Evolutionary conservation across 2,797 vertebrate genomes (phyloP).

Genomic region (Gymnocypris eckloni): DNA sequence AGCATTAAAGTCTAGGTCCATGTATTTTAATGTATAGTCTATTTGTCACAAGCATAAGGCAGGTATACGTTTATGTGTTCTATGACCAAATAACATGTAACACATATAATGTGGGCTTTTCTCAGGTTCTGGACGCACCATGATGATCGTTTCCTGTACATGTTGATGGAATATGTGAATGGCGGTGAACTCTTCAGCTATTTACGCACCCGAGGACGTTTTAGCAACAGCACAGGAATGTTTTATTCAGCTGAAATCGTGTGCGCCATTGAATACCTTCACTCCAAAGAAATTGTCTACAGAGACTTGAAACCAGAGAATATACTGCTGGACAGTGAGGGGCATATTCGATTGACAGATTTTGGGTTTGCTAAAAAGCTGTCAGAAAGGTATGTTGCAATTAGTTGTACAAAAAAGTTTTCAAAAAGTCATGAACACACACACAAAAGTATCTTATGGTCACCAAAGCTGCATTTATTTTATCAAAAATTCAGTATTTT

Average conservation of each 20-base stretch:
- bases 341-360: constrained; percentile 95
- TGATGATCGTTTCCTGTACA: constrained; percentile 91
- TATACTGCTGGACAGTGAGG: constrained; percentile 92
- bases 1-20: background rate
- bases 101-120: background rate
- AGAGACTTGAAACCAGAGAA: constrained; percentile 97
- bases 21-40: background rate
- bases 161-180: constrained; percentile 95
- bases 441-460: background rate
- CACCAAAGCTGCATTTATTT: background rate
- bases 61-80: background rate
- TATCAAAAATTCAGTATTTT: background rate
- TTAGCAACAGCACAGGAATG: constrained; percentile 85
- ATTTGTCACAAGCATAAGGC: no score
- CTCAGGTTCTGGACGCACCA: constrained; percentile 95
- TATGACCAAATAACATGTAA: background rate
- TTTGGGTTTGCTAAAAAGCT: constrained; percentile 98
- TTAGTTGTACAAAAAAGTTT: background rate
- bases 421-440: background rate
- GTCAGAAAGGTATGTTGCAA: constrained; percentile 84
- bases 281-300: constrained; percentile 93
- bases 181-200: constrained; percentile 97
- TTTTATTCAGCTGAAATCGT: constrained; percentile 93
- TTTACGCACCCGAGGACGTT: constrained; percentile 90
- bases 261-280: constrained; percentile 95